phyloP scores from a whole-genome alignment of 1,140 invertebrate genomes.

The Rhopalosiphum maidis region DNA sequence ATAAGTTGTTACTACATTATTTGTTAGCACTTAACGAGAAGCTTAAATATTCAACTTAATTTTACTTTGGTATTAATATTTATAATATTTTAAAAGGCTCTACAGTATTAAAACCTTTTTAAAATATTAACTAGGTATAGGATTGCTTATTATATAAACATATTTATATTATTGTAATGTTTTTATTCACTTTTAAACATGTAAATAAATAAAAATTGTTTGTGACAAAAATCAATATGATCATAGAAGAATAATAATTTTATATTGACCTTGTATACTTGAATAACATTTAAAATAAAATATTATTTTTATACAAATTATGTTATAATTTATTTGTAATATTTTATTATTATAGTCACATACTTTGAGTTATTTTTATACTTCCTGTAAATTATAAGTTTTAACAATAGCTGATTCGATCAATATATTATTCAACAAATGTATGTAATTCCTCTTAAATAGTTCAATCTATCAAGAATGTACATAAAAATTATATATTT shows the following conservation, averaged over 20 bases:
- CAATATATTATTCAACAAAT: neutral
- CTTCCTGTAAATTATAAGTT: conserved; percentile 33
- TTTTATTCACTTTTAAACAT: neutral
- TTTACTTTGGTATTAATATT: neutral
- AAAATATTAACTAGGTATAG: neutral
- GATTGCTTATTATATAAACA: neutral
- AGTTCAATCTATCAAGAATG: too few species aligned
- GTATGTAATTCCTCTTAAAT: too few species aligned
- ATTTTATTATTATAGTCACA: conserved; percentile 36
- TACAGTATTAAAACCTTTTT: neutral
- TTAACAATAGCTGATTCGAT: neutral
- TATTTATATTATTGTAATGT: neutral
- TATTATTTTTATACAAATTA: neutral
- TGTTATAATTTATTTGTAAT: neutral
- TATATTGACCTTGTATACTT: conserved; percentile 30
- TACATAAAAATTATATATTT: neutral
- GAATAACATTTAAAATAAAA: neutral
- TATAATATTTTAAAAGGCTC: neutral
- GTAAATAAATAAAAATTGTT: neutral
- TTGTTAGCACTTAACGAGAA: too few species aligned
- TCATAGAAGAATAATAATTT: conserved; percentile 11
- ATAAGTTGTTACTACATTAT: too few species aligned
- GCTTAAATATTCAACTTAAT: neutral
- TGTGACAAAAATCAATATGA: neutral
- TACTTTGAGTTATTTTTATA: neutral